Evolutionary conservation across 2,113 vertebrate species (phyloP), one percentile per base, ranked within the genome.

Genomic region (Apaloderma vittatum): DNA sequence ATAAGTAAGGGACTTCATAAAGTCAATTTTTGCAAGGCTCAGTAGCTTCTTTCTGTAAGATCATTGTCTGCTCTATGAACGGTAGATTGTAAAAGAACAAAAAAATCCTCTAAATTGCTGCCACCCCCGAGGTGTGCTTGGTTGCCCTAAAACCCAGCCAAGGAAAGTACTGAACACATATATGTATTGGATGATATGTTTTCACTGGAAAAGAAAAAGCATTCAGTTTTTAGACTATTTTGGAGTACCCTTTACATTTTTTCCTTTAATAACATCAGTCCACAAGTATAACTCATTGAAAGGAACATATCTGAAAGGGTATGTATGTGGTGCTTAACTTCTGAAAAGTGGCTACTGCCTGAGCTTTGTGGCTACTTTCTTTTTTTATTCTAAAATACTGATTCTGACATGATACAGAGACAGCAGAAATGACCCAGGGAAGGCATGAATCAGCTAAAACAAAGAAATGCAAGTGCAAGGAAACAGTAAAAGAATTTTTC

Each of bases 381-480:
- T 71, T 75, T 67, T 67, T 80, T 68, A 30, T 86, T 67, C 37
- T 59, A 45, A 84, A 63, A 52, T 54, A 20, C 34, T 57, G 32
- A 34, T 71, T 74, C 59, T 86, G 57, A 49, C 45, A 40, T 52
- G 51, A 45, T n/a, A 68, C 65, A 93, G 79, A 92, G 76, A 54
- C 36, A 81, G 65, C 18, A 81, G 52, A 84, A 81, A 13, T 86
- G 83, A n/a, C 59, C 20, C 0, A 0, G 37, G 27, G 40, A 81
- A 77, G 49, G 52, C 36, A 82, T 48, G 73, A 85, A 72, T 87
- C 61, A 63, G 43, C 80, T 93, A 26, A 83, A 93, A 66, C 55
- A 88, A 90, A 92, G 55, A 45, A 81, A 75, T 94, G 27, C 73
- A 87, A 95, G 61, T 86, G 76, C 72, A 75, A 78, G 52, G 68